phyloP scores from a whole-genome alignment of 2,888 invertebrate species.

The Dasypolia templi region DNA sequence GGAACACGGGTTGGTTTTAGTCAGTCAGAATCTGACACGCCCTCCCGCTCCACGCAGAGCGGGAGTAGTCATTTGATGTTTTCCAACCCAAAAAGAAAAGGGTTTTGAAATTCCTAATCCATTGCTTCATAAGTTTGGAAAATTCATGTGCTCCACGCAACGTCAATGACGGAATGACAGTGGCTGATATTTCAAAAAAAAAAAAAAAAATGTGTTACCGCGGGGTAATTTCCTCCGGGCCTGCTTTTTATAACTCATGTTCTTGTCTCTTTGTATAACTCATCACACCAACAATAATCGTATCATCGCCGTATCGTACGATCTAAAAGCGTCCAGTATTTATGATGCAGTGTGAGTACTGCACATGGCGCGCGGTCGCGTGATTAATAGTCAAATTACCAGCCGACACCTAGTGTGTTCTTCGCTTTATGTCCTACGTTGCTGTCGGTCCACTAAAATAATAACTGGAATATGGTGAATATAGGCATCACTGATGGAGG shows the following conservation, averaged over 20 bases:
- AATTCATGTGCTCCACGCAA: no score
- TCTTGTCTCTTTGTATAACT: no score
- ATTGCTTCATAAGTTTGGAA: no score
- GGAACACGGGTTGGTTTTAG: no score
- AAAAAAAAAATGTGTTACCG: background rate
- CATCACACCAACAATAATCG: conserved; percentile 15
- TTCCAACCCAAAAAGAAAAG: no score
- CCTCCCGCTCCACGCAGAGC: no score
- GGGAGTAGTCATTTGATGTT: no score
- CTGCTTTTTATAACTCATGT: background rate
- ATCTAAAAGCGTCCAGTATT: conserved; percentile 70
- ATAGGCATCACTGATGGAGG: background rate
- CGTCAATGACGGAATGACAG: no score
- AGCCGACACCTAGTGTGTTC: conserved; percentile 76
- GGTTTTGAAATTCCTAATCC: no score
- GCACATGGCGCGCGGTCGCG: conserved; percentile 78
- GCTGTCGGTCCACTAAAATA: conserved; percentile 34
- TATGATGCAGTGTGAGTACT: conserved; percentile 83
- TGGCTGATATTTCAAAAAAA: no score
- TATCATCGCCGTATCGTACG: conserved; percentile 63
- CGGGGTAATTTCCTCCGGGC: no score
- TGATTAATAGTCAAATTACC: conserved; percentile 87
- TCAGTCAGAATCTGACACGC: no score
- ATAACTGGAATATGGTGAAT: conserved; percentile 11
- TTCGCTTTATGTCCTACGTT: conserved; percentile 65